A percentile compares a stretch with the other conserved stretches of the same genome.
phyloP scores from a whole-genome alignment of 92 coral and sea anemone genomes.

The Galaxea fascicularis region DNA sequence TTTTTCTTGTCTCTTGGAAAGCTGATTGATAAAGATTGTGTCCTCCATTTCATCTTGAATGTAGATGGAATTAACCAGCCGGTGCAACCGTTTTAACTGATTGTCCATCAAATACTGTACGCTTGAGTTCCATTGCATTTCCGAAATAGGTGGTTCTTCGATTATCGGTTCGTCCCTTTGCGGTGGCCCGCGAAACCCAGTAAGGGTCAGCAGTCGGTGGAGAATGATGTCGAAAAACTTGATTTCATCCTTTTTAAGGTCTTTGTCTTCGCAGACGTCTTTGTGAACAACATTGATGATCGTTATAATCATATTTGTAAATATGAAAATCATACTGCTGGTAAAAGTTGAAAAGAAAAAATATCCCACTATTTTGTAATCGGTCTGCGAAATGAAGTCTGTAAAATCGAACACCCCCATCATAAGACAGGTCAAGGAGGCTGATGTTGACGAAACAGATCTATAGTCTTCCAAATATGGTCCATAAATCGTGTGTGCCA shows the following conservation, averaged over 20 bases:
- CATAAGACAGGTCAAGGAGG: conserved; percentile 14
- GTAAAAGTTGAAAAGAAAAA: conserved; percentile 37
- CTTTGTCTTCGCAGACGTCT: conserved; percentile 27
- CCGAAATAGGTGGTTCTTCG: conserved; percentile 27
- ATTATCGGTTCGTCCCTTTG: conserved; percentile 25
- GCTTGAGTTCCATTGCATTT: conserved; percentile 38
- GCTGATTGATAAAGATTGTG: not conserved
- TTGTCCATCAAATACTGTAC: conserved; percentile 22
- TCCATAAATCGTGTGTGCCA: conserved; percentile 28
- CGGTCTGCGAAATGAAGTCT: conserved; percentile 31
- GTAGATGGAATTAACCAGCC: conserved; percentile 14
- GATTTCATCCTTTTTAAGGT: not conserved
- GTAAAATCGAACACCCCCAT: conserved; percentile 43
- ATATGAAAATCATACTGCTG: conserved; percentile 47
- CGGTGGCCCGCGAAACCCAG: conserved; percentile 40
- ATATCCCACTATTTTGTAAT: conserved; percentile 33
- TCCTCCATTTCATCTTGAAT: conserved; percentile 36
- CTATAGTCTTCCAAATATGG: conserved; percentile 46
- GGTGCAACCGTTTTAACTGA: conserved; percentile 37
- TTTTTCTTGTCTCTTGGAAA: not conserved
- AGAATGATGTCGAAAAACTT: conserved; percentile 14
- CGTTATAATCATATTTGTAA: conserved; percentile 46
- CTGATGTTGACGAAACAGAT: conserved; percentile 31
- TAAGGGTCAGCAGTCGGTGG: conserved; percentile 21
- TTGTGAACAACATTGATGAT: conserved; percentile 48